A percentile compares a stretch with the other conserved stretches of the same genome.
phyloP scores from a whole-genome alignment of 92 coral and sea anemone genomes.

The Phymanthus crucifer region DNA sequence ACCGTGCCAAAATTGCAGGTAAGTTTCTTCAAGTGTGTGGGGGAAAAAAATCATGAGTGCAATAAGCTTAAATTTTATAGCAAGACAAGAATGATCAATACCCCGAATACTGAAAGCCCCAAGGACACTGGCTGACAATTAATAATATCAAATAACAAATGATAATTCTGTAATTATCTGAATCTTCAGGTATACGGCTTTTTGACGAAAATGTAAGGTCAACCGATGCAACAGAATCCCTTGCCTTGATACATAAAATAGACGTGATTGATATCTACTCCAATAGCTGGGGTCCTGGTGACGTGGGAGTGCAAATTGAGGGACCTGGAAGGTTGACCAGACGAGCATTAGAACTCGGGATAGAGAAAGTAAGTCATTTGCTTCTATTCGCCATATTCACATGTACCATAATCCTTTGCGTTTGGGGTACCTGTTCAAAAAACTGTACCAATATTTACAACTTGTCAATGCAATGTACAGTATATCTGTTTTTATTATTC shows the following conservation, averaged over 20 bases:
- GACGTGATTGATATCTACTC: constrained; percentile 52
- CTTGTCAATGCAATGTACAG: too few relatives aligned
- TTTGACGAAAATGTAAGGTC: constrained; percentile 10
- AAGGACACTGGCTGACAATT: background rate
- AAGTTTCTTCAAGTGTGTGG: background rate
- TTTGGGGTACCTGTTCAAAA: too few relatives aligned
- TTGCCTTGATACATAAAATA: constrained; percentile 27
- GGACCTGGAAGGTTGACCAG: constrained; percentile 46
- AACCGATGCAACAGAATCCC: constrained; percentile 53
- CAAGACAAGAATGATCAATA: too few relatives aligned
- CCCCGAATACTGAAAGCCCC: background rate
- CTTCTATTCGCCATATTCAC: too few relatives aligned
- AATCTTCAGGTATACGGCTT: constrained; percentile 4
- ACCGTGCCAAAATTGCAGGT: constrained; percentile 54
- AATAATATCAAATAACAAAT: too few relatives aligned
- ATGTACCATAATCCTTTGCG: too few relatives aligned
- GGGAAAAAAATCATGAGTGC: too few relatives aligned
- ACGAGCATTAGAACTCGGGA: constrained; percentile 33
- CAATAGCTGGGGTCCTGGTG: constrained; percentile 63
- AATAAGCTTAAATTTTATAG: too few relatives aligned
- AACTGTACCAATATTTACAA: too few relatives aligned
- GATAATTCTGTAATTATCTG: too few relatives aligned
- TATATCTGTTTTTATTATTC: too few relatives aligned
- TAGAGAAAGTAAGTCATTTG: constrained; percentile 30
- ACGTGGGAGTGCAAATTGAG: constrained; percentile 46